These are phyloP conservation scores for Ligdia adustata DNA, from an alignment of 2,888 invertebrate genomes.

Conservation along the genomic window DNA sequence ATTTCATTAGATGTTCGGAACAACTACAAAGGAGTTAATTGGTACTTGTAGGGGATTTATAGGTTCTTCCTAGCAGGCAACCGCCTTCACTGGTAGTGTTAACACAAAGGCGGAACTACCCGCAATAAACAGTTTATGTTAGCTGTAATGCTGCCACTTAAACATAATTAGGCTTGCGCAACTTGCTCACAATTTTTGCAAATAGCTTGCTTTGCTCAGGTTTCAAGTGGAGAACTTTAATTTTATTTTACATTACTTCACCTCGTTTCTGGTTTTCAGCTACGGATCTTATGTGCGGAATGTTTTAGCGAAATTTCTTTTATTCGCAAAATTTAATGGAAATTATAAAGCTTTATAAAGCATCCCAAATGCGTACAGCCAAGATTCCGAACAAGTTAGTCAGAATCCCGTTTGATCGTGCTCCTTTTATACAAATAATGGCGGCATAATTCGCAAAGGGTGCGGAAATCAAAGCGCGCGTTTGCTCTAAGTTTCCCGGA, in stretches of 20 bases:
- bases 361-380: constrained; percentile 17
- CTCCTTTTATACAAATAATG: constrained; percentile 56
- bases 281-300: no score
- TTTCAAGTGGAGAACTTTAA: no score
- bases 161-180: constrained; percentile 41
- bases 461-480: constrained; percentile 61
- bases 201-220: neutral
- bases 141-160: constrained; percentile 39
- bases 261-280: no score
- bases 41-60: constrained; percentile 45
- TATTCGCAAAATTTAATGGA: constrained; percentile 8
- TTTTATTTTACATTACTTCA: no score
- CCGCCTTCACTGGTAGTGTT: constrained; percentile 34
- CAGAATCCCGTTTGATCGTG: constrained; percentile 25
- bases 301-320: no score
- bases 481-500: constrained; percentile 41
- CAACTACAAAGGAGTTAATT: constrained; percentile 41
- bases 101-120: constrained; percentile 42
- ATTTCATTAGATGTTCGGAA: constrained; percentile 23
- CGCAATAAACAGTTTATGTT: constrained; percentile 46
- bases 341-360: constrained; percentile 16
- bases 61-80: constrained; percentile 41
- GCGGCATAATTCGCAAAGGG: constrained; percentile 47
- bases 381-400: constrained; percentile 26
- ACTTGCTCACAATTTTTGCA: constrained; percentile 2